Base-by-base conservation (phyloP, 2,888 invertebrate species). In the Tridacna crocea region DNA sequence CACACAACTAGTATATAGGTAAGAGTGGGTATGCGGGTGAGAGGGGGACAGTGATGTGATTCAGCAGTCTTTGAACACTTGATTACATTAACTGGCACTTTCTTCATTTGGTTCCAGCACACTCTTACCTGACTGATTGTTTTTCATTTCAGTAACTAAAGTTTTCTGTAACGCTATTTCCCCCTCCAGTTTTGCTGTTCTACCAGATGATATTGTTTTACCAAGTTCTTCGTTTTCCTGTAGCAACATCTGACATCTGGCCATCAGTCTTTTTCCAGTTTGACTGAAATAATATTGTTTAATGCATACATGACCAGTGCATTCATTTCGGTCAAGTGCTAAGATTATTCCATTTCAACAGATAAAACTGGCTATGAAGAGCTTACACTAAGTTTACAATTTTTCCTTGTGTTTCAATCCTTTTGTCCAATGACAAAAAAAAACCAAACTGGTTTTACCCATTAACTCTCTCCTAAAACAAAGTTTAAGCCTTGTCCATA, bases 181-280 rank as follows among this genome's bases (percentile, higher is more conserved):
- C 83, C 98, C 98, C 95, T 99, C 99, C 82, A 99, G 95, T 94
- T 99, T 98, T 47, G 99, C 98, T 94, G 99, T 96, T 89, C 98
- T 96, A 0, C 99, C 99, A 90, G 98, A 98, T 11, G 98, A 97
- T 66, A 99, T 98, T 96, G 98, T 97, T 93, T 98, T 97, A 17
- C 99, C 99, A 26, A 99, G 96, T 93, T 99, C 99, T 94, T 99
- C 99, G 95, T 99, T 99, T 95, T 99, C 99, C 95, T 99, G 98
- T 93, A 99, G 97, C 70, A 99, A 95, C 88, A 98, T 95, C 84
- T 99, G 96, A 94, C 99, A 99, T 94, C 99, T 98, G 15, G 99
- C 98, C 99, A 99, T 99, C 88, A 99, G 95, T 89, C 99, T 96
- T 95, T 99, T 99, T 87, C 99, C 99, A 70, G 99, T 99, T 95